Percentiles rank a stretch among this genome's conserved stretches.
phyloP scores from a whole-genome alignment of 2,888 invertebrate genomes.

The Erebia ligea region DNA sequence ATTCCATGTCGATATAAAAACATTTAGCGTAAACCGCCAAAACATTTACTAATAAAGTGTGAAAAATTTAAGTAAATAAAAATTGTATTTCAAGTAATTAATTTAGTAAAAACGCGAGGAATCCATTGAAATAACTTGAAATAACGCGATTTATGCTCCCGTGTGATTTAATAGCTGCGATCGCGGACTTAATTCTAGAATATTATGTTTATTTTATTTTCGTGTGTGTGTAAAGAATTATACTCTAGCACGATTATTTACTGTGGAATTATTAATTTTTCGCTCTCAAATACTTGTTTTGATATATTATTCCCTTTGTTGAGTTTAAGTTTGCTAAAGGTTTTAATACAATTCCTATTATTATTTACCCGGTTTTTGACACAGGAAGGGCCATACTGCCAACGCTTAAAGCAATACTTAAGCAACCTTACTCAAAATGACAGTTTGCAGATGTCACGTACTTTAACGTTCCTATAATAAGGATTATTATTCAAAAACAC shows the following conservation, averaged over 20 bases:
- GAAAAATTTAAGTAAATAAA: constrained; percentile 37
- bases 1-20: constrained; percentile 22
- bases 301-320: constrained; percentile 10
- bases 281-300: not conserved
- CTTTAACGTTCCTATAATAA: too few species aligned
- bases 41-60: constrained; percentile 31
- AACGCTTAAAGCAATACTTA: too few species aligned
- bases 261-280: not conserved
- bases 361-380: too few species aligned
- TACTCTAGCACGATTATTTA: constrained; percentile 1
- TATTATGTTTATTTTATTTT: constrained; percentile 18
- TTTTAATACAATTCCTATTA: not conserved
- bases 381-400: too few species aligned
- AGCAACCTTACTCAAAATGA: too few species aligned
- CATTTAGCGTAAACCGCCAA: constrained; percentile 23
- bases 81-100: constrained; percentile 27
- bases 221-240: not conserved
- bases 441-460: too few species aligned
- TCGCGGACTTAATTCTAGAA: constrained; percentile 24
- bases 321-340: not conserved
- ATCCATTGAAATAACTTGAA: constrained; percentile 33
- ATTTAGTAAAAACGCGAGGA: too few species aligned
- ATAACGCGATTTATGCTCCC: constrained; percentile 35
- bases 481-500: too few species aligned
- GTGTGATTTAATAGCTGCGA: constrained; percentile 34